Conservation (phyloP, 2,888 invertebrate genomes). For the Pyrocoelia pectoralis region DNA sequence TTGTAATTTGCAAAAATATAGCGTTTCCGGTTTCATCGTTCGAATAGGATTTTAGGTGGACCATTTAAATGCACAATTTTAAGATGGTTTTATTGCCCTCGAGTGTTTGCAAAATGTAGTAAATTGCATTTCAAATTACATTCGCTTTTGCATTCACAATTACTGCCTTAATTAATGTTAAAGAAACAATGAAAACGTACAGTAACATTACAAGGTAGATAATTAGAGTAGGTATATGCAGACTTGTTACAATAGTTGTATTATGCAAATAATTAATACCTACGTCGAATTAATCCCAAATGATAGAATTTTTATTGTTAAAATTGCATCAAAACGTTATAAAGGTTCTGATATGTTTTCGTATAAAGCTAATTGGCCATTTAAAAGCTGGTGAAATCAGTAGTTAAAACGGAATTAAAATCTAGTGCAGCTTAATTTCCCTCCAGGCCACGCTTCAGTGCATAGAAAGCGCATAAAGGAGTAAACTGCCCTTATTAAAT, state of each 20-base stretch:
- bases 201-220: background rate
- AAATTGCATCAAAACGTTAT: slow-evolving; percentile 4
- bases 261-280: background rate
- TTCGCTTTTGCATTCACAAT: background rate
- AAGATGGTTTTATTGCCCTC: no score
- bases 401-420: slow-evolving; percentile 28
- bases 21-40: no score
- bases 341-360: slow-evolving; percentile 13
- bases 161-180: background rate
- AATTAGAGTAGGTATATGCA: background rate
- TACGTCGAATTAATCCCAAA: background rate
- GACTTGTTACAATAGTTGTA: background rate
- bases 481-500: slow-evolving; percentile 49
- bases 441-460: slow-evolving; percentile 17
- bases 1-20: no score
- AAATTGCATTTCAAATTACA: no score
- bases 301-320: background rate
- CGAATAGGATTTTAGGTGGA: no score
- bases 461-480: slow-evolving; percentile 34
- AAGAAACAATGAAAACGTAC: background rate
- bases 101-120: no score
- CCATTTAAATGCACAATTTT: no score
- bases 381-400: slow-evolving; percentile 27
- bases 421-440: slow-evolving; percentile 30
- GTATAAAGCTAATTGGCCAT: slow-evolving; percentile 27